Evolutionary conservation across 2,888 invertebrate genomes (phyloP).

Genomic region (Alviniconcha strummeri): DNA sequence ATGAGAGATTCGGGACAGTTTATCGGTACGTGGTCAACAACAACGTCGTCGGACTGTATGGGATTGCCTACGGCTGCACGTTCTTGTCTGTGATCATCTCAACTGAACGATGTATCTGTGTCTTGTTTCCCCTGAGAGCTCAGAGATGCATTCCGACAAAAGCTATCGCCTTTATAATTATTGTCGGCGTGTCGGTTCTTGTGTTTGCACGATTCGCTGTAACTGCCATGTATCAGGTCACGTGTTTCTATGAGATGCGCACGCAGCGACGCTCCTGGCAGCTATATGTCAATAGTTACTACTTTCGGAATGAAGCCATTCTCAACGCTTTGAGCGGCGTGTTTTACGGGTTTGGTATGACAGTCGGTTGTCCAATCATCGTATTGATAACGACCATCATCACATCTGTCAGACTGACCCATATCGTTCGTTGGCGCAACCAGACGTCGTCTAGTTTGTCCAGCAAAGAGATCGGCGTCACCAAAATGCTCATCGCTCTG

Average conservation of each 20-base stretch:
- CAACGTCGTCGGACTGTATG: conserved; percentile 22
- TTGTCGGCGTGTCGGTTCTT: background rate
- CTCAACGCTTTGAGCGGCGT: background rate
- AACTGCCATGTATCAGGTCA: conserved; percentile 12
- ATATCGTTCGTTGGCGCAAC: background rate
- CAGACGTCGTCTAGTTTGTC: background rate
- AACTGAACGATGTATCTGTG: conserved; percentile 18
- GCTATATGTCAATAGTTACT: background rate
- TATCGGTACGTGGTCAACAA: conserved; percentile 1
- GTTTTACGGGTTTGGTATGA: conserved; percentile 3
- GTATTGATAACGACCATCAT: conserved; percentile 19
- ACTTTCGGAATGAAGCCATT: background rate
- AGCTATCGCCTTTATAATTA: background rate
- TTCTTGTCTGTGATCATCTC: conserved; percentile 13
- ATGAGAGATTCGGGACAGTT: background rate
- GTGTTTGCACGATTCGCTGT: conserved; percentile 2
- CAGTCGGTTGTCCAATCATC: conserved; percentile 1
- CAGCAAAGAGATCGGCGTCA: conserved; percentile 22
- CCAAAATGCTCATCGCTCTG: conserved; percentile 21
- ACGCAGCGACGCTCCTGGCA: background rate
- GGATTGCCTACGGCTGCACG: conserved; percentile 12
- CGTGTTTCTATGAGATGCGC: conserved; percentile 9
- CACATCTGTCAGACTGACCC: conserved; percentile 14
- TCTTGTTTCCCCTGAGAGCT: conserved; percentile 10
- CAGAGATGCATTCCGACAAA: conserved; percentile 1